Conservation (phyloP, 1,140 invertebrate genomes). For the Ectropis grisescens region DNA sequence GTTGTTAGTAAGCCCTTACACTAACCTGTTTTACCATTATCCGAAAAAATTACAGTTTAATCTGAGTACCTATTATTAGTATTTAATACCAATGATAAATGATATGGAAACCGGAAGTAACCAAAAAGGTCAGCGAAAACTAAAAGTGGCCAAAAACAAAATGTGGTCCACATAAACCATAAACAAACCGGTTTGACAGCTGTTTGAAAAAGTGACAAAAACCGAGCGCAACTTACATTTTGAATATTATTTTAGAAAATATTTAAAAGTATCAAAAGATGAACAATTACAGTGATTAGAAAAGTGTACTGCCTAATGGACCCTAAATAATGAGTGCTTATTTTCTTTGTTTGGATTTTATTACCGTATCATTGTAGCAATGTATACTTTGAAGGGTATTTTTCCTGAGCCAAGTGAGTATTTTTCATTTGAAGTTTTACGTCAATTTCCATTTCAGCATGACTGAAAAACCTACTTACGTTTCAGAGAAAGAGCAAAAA, state of each 20-base stretch:
- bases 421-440: conserved; percentile 13
- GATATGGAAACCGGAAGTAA: too few species aligned
- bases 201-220: conserved; percentile 62
- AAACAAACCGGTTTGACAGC: conserved; percentile 29
- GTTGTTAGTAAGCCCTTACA: too few species aligned
- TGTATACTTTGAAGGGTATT: conserved; percentile 70
- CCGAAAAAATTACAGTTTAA: too few species aligned
- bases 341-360: conserved; percentile 35
- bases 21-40: too few species aligned
- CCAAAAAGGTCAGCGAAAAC: too few species aligned
- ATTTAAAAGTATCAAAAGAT: conserved; percentile 38
- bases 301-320: conserved; percentile 29
- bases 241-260: conserved; percentile 27
- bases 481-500: conserved; percentile 68
- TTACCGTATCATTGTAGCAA: conserved; percentile 33
- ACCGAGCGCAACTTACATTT: conserved; percentile 48
- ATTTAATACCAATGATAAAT: too few species aligned
- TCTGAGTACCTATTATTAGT: too few species aligned
- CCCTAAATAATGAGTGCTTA: conserved; percentile 59
- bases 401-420: conserved; percentile 72
- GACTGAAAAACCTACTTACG: too few species aligned
- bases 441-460: conserved; percentile 9
- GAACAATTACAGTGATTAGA: conserved; percentile 38
- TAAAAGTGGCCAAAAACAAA: conserved; percentile 40
- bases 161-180: conserved; percentile 36